Percentiles rank a stretch among this genome's conserved stretches.
These are phyloP conservation scores for Leptopilina clavipes DNA, from an alignment of 1,140 invertebrate genomes.

Conservation along the genomic window DNA sequence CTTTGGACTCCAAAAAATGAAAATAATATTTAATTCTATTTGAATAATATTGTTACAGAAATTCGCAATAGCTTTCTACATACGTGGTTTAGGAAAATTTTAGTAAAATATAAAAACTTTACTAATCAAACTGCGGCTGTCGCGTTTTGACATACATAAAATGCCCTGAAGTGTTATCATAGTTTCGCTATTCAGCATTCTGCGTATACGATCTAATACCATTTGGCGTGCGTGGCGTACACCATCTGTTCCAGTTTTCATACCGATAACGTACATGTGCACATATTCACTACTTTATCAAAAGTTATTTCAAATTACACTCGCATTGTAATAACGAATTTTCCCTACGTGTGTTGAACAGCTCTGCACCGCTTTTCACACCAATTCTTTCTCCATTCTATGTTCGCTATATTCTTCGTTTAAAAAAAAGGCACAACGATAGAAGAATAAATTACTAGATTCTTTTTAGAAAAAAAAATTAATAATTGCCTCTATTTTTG, in stretches of 20 bases:
- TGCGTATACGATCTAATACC: conserved; percentile 12
- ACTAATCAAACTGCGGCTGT: neutral
- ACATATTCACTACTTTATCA: neutral
- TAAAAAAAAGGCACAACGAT: neutral
- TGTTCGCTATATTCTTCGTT: neutral
- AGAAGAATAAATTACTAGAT: neutral
- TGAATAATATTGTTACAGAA: no score
- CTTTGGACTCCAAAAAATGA: no score
- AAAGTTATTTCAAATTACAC: conserved; percentile 8
- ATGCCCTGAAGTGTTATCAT: conserved; percentile 27
- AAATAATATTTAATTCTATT: no score
- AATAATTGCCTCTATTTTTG: neutral
- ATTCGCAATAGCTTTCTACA: no score
- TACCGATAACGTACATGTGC: neutral
- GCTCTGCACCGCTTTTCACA: neutral
- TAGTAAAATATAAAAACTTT: conserved; percentile 37
- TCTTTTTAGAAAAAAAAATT: neutral
- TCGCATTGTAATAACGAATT: conserved; percentile 12
- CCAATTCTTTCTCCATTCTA: neutral
- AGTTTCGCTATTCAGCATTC: conserved; percentile 32
- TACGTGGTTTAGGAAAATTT: conserved; percentile 38
- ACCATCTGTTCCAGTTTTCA: conserved; percentile 7
- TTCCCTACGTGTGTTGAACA: neutral
- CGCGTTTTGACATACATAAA: conserved; percentile 35
- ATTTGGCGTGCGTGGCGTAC: conserved; percentile 1